Conservation (phyloP, 1,140 invertebrate genomes). For the Lamellibrachia luymesi region DNA sequence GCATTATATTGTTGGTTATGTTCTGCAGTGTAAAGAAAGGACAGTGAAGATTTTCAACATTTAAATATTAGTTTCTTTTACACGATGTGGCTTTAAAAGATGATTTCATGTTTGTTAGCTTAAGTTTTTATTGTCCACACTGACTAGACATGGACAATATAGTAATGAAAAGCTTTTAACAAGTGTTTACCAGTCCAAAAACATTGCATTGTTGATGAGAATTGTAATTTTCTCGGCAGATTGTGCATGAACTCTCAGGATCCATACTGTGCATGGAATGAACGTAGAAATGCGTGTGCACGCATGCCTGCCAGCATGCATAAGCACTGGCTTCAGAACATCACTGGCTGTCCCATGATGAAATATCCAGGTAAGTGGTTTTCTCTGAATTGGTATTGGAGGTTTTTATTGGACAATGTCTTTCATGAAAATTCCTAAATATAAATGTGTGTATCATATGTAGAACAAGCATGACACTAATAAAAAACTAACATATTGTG, state of each 20-base stretch:
- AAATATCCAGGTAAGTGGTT: conserved; percentile 55
- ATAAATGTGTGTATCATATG: not conserved
- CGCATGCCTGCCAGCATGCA: conserved; percentile 66
- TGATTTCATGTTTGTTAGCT: not conserved
- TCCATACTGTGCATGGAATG: conserved; percentile 93
- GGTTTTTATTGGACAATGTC: not conserved
- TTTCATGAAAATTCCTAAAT: not conserved
- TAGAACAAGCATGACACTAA: not conserved
- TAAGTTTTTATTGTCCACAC: not conserved
- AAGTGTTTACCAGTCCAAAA: not conserved
- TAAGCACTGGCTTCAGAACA: conserved; percentile 71
- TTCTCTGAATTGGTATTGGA: no score
- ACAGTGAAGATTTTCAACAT: not conserved
- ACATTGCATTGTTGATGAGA: not conserved
- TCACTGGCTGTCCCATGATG: conserved; percentile 67
- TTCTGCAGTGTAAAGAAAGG: not conserved
- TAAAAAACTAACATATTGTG: not conserved
- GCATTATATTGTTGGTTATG: not conserved
- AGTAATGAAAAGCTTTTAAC: not conserved
- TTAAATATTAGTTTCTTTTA: not conserved
- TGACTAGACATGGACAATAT: not conserved
- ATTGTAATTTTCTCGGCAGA: conserved; percentile 37
- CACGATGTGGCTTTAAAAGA: not conserved
- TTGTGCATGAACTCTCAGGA: conserved; percentile 82
- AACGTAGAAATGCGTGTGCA: conserved; percentile 69